Evolutionary conservation across 2,888 invertebrate genomes (phyloP), one percentile per base, ranked within the genome.

Genomic region (Plebejus argus): DNA sequence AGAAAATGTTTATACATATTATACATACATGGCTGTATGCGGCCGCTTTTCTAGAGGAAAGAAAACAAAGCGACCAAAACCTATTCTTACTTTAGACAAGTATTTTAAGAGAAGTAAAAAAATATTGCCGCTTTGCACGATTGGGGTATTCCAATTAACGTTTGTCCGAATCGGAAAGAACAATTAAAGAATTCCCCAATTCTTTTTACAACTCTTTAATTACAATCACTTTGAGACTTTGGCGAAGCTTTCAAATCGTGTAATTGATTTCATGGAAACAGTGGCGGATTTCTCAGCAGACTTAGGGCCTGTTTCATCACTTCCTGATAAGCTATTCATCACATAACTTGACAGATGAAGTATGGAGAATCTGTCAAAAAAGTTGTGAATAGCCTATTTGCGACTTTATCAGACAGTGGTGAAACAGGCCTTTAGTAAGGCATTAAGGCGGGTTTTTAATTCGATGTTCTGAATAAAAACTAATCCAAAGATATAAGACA

Each of bases 131-230:
- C 66, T 66, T 18, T 66, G 12, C 20, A 33, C 28, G 66, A 33
- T 66, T 66, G 66, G 15, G 15, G 18, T 28, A 66, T 66, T 33
- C 15, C 66, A 66, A 66, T 66, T 66, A 28, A 18, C 66, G 23
- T 66, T 66, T 33, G 28, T 66, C 61, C 66, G 28, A 66, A 66
- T 28, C 18, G 66, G 28, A 66, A 66, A 18, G 15, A 33, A 66
- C 66, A 28, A 66, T 28, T 66, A 33, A 61, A 66, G 6, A 28
- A 28, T 66, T 66, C 1, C 28, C 28, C 5, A 33, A 12, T 8
- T 28, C 66, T 15, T 66, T 66, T 66, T 28, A 66, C 66, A 28
- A 66, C 66, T 66, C 28, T 66, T 66, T 66, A 33, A 66, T 66
- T 28, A 33, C 15, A 10, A 12, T 66, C 6, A 66, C 28, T 66